phyloP scores from a whole-genome alignment of 2,113 vertebrate genomes.

The Elachura formosa region DNA sequence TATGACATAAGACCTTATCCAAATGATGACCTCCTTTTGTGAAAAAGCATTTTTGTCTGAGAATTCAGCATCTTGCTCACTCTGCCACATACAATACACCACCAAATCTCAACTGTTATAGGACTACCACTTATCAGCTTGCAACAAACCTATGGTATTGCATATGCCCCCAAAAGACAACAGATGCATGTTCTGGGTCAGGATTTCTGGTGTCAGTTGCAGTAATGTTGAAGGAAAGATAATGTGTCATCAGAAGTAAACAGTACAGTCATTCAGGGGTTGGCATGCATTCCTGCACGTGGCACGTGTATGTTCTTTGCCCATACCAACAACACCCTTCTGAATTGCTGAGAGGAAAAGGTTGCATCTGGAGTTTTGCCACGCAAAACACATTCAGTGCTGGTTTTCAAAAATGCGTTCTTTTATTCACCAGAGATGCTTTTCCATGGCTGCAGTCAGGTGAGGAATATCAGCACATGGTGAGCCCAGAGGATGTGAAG shows the following conservation, averaged over 20 bases:
- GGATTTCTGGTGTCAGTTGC: background rate
- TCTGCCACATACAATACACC: background rate
- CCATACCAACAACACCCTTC: background rate
- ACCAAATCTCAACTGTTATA: background rate
- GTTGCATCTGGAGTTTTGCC: background rate
- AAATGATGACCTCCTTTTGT: background rate
- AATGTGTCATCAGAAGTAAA: background rate
- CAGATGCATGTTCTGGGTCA: background rate
- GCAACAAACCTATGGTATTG: background rate
- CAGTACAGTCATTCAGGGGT: background rate
- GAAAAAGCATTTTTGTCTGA: background rate
- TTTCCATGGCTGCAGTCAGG: background rate
- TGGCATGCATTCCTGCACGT: background rate
- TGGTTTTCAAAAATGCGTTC: background rate
- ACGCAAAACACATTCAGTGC: background rate
- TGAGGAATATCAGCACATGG: background rate
- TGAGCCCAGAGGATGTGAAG: background rate
- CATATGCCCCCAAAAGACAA: background rate
- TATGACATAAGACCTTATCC: background rate
- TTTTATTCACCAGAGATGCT: background rate
- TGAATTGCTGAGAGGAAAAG: background rate
- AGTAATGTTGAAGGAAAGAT: background rate
- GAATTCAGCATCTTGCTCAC: background rate
- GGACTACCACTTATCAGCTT: background rate
- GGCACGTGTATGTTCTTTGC: accelerated